Evolutionary conservation across 2,888 invertebrate species (phyloP).

Genomic region (Meloe dianella): DNA sequence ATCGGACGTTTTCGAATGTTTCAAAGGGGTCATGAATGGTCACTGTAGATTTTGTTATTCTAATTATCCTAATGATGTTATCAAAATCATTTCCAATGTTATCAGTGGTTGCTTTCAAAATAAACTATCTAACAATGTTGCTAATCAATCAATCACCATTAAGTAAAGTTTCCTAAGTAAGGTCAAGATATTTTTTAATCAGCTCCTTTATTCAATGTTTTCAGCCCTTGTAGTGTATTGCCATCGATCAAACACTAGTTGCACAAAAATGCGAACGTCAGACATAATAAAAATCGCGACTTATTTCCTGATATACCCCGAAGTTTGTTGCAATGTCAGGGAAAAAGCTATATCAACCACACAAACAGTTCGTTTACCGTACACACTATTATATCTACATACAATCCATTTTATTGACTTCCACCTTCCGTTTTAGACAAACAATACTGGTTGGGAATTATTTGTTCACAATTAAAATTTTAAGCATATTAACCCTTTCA

Average conservation of each 20-base stretch:
- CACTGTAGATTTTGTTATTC: no score
- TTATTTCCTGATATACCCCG: slow-evolving; percentile 52
- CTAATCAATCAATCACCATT: not conserved
- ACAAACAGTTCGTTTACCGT: slow-evolving; percentile 46
- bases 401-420: slow-evolving; percentile 47
- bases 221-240: not conserved
- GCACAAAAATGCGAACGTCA: slow-evolving; percentile 47
- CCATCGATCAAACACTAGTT: slow-evolving; percentile 48
- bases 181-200: not conserved
- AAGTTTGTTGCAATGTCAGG: slow-evolving; percentile 49
- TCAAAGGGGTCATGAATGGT: no score
- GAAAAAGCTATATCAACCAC: slow-evolving; percentile 37
- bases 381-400: slow-evolving; percentile 16
- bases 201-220: no score
- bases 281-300: slow-evolving; percentile 37
- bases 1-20: no score
- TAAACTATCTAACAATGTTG: not conserved
- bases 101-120: slow-evolving; percentile 3
- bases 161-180: not conserved
- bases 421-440: slow-evolving; percentile 42
- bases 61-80: no score
- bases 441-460: slow-evolving; percentile 46
- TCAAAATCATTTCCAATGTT: not conserved
- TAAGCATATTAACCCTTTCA: slow-evolving; percentile 60
- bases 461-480: slow-evolving; percentile 62